These are phyloP conservation scores for Diglossa cyanea DNA, from an alignment of 2,797 vertebrate genomes.

Conservation along the genomic window DNA sequence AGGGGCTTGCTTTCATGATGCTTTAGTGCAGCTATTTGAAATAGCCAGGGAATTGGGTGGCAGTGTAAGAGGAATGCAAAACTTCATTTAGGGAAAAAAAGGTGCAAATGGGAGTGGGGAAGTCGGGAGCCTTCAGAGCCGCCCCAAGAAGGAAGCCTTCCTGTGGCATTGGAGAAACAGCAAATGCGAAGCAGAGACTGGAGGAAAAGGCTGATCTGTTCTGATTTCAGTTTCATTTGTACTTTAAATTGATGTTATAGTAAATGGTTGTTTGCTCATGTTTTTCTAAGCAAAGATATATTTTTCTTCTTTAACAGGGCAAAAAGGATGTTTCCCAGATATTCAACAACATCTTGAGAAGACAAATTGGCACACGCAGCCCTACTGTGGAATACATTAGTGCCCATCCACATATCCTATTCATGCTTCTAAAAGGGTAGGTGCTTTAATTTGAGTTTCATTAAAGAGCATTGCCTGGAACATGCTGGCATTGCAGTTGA, in stretches of 20 bases:
- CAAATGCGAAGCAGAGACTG: neutral
- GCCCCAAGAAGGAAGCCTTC: accelerated
- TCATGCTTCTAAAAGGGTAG: slow-evolving; percentile 93
- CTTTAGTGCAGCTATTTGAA: neutral
- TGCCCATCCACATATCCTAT: slow-evolving; percentile 93
- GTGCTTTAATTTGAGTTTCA: slow-evolving; percentile 39
- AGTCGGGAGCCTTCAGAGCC: neutral
- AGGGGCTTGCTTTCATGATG: neutral
- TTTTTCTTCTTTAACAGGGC: slow-evolving; percentile 79
- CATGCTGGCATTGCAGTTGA: neutral
- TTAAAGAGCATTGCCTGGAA: neutral
- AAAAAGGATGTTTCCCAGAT: slow-evolving; percentile 98
- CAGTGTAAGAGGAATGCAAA: neutral
- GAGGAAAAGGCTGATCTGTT: neutral
- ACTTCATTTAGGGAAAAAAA: neutral
- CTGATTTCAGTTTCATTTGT: neutral
- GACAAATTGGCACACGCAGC: slow-evolving; percentile 93
- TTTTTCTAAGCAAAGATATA: neutral
- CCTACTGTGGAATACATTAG: slow-evolving; percentile 95
- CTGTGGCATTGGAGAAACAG: neutral
- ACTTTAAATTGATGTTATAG: neutral
- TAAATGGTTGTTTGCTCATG: neutral
- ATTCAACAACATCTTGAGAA: slow-evolving; percentile 97
- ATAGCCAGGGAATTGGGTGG: neutral
- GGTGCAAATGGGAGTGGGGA: neutral